phyloP scores from a whole-genome alignment of 2,888 invertebrate species.

The Nectonema munidae region DNA sequence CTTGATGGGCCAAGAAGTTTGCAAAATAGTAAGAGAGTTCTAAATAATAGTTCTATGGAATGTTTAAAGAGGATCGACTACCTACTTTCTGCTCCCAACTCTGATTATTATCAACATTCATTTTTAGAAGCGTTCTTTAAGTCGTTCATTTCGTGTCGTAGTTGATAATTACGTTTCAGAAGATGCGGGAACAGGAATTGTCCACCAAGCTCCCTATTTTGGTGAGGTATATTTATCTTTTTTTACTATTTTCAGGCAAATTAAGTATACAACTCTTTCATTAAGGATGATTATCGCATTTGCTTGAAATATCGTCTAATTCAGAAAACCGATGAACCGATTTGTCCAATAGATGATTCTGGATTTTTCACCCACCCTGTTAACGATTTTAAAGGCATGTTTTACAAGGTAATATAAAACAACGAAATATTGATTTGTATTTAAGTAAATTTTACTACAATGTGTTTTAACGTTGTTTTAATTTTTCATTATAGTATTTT shows the following conservation, averaged over 20 bases:
- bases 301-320: slow-evolving; percentile 38
- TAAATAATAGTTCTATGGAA: too few species aligned
- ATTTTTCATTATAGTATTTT: too few species aligned
- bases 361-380: slow-evolving; percentile 55
- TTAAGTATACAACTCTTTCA: slow-evolving; percentile 9
- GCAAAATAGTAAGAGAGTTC: too few species aligned
- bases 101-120: too few species aligned
- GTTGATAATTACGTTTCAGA: slow-evolving; percentile 67
- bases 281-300: slow-evolving; percentile 56
- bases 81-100: too few species aligned
- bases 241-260: not conserved
- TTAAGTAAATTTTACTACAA: slow-evolving; percentile 7
- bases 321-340: slow-evolving; percentile 42
- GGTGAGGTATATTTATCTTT: slow-evolving; percentile 32
- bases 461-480: too few species aligned
- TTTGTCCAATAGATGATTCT: slow-evolving; percentile 68
- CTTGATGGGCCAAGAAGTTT: too few species aligned
- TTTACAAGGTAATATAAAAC: slow-evolving; percentile 37
- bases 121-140: too few species aligned
- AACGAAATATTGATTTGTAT: not conserved
- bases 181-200: slow-evolving; percentile 81
- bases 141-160: slow-evolving; percentile 46
- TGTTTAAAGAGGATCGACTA: too few species aligned
- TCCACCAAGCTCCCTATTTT: slow-evolving; percentile 93
- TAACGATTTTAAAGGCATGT: slow-evolving; percentile 47